Percentiles rank a stretch among this genome's conserved stretches.
Evolutionary conservation across 2,113 vertebrate genomes (phyloP).

Genomic region (Probosciger aterrimus): DNA sequence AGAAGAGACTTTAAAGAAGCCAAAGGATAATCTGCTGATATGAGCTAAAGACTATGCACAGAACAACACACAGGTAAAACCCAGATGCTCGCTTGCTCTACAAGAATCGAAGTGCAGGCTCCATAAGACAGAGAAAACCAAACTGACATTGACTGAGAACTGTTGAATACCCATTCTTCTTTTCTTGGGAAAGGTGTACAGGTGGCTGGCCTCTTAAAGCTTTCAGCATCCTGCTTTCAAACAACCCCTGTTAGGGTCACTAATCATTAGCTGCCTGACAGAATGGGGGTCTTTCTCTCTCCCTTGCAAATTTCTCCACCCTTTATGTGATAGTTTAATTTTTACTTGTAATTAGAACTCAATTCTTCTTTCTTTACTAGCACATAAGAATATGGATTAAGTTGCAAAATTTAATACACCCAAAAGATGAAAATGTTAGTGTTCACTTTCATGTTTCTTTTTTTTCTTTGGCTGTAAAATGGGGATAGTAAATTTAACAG

Average conservation of each 20-base stretch:
- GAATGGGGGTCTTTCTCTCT: neutral
- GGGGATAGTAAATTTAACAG: conserved; percentile 7
- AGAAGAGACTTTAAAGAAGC: neutral
- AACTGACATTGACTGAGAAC: neutral
- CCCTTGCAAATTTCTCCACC: neutral
- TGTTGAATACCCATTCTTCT: neutral
- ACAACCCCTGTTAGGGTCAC: neutral
- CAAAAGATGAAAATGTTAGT: neutral
- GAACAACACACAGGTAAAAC: neutral
- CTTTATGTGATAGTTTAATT: neutral
- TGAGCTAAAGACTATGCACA: neutral
- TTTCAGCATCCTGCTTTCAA: neutral
- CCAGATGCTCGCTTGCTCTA: neutral
- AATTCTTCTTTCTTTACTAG: neutral
- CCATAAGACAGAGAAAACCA: neutral
- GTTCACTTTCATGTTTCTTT: neutral
- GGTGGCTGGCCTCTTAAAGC: neutral
- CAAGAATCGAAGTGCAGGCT: neutral
- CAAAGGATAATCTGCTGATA: neutral
- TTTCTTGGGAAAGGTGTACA: neutral
- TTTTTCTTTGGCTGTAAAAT: conserved; percentile 2
- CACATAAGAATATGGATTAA: neutral
- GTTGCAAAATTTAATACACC: neutral
- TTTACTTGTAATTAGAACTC: neutral
- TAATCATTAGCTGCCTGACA: neutral